Base-by-base conservation (phyloP, 2,797 vertebrate species). In the Neomorphus geoffroyi region DNA sequence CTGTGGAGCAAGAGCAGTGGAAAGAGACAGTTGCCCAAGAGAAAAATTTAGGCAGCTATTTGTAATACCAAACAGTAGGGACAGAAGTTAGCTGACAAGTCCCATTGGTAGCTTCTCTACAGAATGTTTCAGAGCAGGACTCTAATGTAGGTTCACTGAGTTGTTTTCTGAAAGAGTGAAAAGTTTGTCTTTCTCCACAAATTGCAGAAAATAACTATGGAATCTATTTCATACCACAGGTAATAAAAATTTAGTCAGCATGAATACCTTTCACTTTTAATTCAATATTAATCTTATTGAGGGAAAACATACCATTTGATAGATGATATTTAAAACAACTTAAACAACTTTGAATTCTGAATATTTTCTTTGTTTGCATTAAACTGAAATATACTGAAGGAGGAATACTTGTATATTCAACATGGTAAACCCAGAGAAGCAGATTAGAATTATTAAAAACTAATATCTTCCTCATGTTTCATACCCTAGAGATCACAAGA, bases 391-490 rank as follows among this genome's bases (percentile, higher is more conserved):
- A 80, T 90, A 65, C 46, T 90, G 43, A 70, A 92, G 45, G 46
- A 80, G 6, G 15, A 73, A 5, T 77, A 58, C 39, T 8, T 82
- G 41, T 61, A 50, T 51, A 54, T 58, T 88, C 67, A 92, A 60
- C 54, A 37, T 27, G 39, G 84, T 95, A 96, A 88, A 77, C 75
- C 33, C 70, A 83, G 69, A 93, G 3, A 43, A 70, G 32, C 74
- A 78, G 54, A 92, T 94, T 46, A 94, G 70, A 97, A 96, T 96
- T 95, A 96, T 93, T 95, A 97, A 95, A 81, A 83, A 80, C 91
- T 95, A 95, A 39, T 96, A 72, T 92, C 46, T 91, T 91, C 58
- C 74, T 94, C 70, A 81, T 64, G 82, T 79, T 96, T 78, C 92
- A 64, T 53, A 72, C 45, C 10, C 50, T 83, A 82, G 81, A 75